Evolutionary conservation across 2,797 vertebrate genomes (phyloP), one percentile per base, ranked within the genome.

Genomic region (Sebastes diploproa): DNA sequence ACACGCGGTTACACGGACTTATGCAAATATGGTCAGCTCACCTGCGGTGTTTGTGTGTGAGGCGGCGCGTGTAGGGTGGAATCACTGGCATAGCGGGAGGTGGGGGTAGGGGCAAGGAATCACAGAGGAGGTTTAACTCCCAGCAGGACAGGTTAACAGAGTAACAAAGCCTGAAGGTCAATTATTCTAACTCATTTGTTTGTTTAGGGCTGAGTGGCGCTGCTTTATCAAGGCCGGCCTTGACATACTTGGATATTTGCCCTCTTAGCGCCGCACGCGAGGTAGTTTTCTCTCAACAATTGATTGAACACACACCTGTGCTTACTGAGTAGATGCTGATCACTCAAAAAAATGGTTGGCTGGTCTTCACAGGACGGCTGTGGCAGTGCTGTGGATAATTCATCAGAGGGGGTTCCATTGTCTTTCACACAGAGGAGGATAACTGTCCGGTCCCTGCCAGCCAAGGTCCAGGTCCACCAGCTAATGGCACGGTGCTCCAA

Each of bases 111-210:
- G 52, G 16, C 22, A 16, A 12, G 82, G 86, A 81, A 87, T 80
- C 86, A 67, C 74, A 62, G 81, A 29, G 74, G 72, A 83, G 87
- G 78, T 94, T 95, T 94, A 94, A 92, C 90, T 95, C 92, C 88
- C 91, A 92, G 92, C 81, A 77, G 88, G 93, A 86, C 74, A 79
- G 85, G 90, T 94, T 94, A 92, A 91, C 86, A 14, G 77, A 83
- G 81, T 87, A 92, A 92, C 87, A 77, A 77, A 90, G 79, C 89
- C 85, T 92, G 91, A 95, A 95, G 94, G 94, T 95, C 93, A 93
- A 92, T 91, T 87, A 86, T 81, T 79, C 75, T 7, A 54, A 86
- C 75, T 87, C 74, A 81, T 88, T 90, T 92, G 89, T 92, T 92
- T 93, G 87, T 91, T 91, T 85, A 85, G 85, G 80, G 87, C 78